Evolutionary conservation across 2,888 invertebrate species (phyloP).

Genomic region (Idaea straminata): DNA sequence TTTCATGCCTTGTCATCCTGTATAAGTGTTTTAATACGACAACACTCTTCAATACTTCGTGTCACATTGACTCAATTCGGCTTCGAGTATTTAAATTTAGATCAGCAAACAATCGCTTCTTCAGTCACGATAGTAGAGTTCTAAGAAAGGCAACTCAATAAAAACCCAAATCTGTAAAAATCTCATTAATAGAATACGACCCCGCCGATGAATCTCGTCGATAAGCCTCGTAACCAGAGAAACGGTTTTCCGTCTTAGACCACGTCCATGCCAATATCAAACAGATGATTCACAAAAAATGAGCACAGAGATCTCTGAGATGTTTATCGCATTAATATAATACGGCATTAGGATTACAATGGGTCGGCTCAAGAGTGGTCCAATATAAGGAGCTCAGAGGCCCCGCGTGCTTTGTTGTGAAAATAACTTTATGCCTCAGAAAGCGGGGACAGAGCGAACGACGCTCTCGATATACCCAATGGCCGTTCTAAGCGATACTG

Average conservation of each 20-base stretch:
- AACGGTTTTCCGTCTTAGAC: slow-evolving; percentile 50
- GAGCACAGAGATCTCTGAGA: slow-evolving; percentile 64
- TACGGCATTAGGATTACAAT: slow-evolving; percentile 79
- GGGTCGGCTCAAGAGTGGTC: slow-evolving; percentile 74
- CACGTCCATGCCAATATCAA: slow-evolving; percentile 66
- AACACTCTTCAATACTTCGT: slow-evolving; percentile 51
- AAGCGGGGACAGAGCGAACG: slow-evolving; percentile 66
- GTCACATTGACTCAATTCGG: slow-evolving; percentile 45
- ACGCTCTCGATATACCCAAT: slow-evolving; percentile 73
- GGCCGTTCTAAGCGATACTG: slow-evolving; percentile 59
- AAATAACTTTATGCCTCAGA: slow-evolving; percentile 76
- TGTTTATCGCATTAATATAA: slow-evolving; percentile 80
- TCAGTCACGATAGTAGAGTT: slow-evolving; percentile 12
- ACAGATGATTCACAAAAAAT: slow-evolving; percentile 64
- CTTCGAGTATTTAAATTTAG: slow-evolving; percentile 29
- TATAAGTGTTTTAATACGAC: slow-evolving; percentile 62
- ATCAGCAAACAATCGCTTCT: slow-evolving; percentile 26
- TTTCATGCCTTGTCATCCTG: slow-evolving; percentile 72
- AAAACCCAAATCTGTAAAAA: slow-evolving; percentile 47
- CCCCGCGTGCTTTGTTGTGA: slow-evolving; percentile 74
- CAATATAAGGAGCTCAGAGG: slow-evolving; percentile 76
- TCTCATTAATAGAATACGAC: slow-evolving; percentile 61
- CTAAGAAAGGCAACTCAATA: slow-evolving; percentile 35
- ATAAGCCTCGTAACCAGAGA: slow-evolving; percentile 63
- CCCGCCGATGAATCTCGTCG: slow-evolving; percentile 53